Base-by-base conservation (phyloP, 2,888 invertebrate species). In the Tetanocera ferruginea region DNA sequence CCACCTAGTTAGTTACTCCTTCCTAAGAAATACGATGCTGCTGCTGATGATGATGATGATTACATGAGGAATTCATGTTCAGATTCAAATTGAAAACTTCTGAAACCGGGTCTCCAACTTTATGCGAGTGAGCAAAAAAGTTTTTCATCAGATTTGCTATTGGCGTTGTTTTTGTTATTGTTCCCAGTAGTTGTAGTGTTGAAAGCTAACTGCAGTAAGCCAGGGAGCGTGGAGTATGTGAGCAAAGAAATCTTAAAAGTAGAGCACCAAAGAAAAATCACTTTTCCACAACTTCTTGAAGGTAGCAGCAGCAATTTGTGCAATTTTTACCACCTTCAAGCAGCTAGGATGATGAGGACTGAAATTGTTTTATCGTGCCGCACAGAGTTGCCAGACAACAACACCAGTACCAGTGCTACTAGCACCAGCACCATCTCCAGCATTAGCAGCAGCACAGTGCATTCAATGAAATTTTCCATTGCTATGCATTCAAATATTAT, bases 401-500 rank as follows among this genome's bases (percentile, higher is more conserved):
- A 43, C 25, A 19, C 1, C 43, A 2, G 49, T 3, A 25, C 8
- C 28, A 64, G 23, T 37, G 19, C 31, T n/a, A 34, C 14, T 43
- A 67, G 28, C 67, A n/a, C 14, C 43, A 67, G 67, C 67, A 37
- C 17, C 37, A 52, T 28, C 51, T 52, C 6, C 28, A 51, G 28
- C 71, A 52, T 25, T 23, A n/a, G 19, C n/a, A 49, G 37, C 19
- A 28, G 9, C 31, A 28, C 31, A 19, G 19, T 52, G n/a, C 55
- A 28, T 57, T 66, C 66, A 57, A 37, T 14, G 74, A 64, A 81
- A 81, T 82, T 85, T 83, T 84, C 81, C 83, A 85, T 81, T 81
- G 84, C 80, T 81, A 82, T 86, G 85, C 85, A 85, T 86, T 85
- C 86, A 86, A 86, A 85, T 86, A 85, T 86, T 86, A 75, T 86